A percentile compares a stretch with the other conserved stretches of the same genome.
phyloP scores from a whole-genome alignment of 2,888 invertebrate species.

The Halictus ligatus region DNA sequence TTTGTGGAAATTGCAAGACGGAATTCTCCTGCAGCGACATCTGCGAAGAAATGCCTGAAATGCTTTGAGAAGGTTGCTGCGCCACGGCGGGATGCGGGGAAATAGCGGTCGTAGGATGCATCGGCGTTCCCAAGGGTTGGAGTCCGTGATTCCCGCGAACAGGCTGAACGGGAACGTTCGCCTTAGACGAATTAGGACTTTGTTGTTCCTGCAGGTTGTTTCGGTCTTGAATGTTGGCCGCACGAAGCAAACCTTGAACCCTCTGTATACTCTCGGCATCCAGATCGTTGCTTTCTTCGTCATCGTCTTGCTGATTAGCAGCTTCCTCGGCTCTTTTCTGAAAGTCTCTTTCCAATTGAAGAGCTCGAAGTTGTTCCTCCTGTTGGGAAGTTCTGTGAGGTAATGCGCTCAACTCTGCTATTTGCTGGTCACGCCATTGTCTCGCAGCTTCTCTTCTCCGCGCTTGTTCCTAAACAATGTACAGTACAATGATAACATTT shows the following conservation, averaged over 20 bases:
- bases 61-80: constrained; percentile 46
- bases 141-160: constrained; percentile 75
- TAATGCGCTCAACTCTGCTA: constrained; percentile 90
- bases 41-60: background rate
- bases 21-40: constrained; percentile 53
- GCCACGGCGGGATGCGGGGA: constrained; percentile 7
- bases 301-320: constrained; percentile 89
- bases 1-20: constrained; percentile 41
- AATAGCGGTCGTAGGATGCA: constrained; percentile 23
- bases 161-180: constrained; percentile 76
- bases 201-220: constrained; percentile 69
- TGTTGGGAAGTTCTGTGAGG: constrained; percentile 91
- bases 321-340: constrained; percentile 94
- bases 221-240: constrained; percentile 82
- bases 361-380: constrained; percentile 94
- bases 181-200: constrained; percentile 77
- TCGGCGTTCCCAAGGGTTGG: constrained; percentile 80
- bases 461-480: constrained; percentile 86
- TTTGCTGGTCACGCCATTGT: constrained; percentile 94
- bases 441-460: constrained; percentile 90
- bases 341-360: constrained; percentile 97
- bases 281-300: constrained; percentile 84
- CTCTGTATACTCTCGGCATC: constrained; percentile 84
- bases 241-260: constrained; percentile 86
- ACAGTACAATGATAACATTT: background rate